A percentile compares a stretch with the other conserved stretches of the same genome.
Evolutionary conservation across 1,140 invertebrate species (phyloP).

Genomic region (Cotesia glomerata): DNA sequence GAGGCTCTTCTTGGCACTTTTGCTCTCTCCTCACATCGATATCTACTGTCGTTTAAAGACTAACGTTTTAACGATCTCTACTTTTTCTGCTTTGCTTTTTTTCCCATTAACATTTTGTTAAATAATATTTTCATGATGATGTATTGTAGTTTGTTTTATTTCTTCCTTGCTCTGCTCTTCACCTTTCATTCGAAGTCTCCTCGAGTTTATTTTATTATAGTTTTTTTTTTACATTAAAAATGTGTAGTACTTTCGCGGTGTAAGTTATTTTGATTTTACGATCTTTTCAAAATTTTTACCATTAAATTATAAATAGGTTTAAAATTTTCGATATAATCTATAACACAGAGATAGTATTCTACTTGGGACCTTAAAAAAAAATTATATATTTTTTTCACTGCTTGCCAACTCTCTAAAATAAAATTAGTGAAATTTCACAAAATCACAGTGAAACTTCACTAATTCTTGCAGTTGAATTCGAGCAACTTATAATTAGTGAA

Average conservation of each 20-base stretch:
- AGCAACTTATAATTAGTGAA: too few relatives aligned
- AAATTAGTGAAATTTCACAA: too few relatives aligned
- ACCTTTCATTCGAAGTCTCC: not conserved
- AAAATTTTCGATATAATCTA: too few relatives aligned
- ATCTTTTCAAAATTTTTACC: too few relatives aligned
- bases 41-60: not conserved
- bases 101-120: conserved; percentile 33
- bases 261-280: too few relatives aligned
- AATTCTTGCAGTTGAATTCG: too few relatives aligned
- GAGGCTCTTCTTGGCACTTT: conserved; percentile 40
- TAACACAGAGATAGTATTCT: too few relatives aligned
- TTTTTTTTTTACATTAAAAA: not conserved
- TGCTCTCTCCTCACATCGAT: conserved; percentile 5
- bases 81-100: not conserved
- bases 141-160: not conserved
- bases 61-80: conserved; percentile 4
- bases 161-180: not conserved
- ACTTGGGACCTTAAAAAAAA: too few relatives aligned
- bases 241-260: not conserved
- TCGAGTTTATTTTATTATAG: not conserved
- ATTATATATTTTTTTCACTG: too few relatives aligned
- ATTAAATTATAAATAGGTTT: too few relatives aligned
- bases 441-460: too few relatives aligned
- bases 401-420: too few relatives aligned
- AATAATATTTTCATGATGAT: conserved; percentile 2